A percentile compares a stretch with the other conserved stretches of the same genome.
Evolutionary conservation across 2,888 invertebrate genomes (phyloP).

Genomic region (Deilephila porcellus): DNA sequence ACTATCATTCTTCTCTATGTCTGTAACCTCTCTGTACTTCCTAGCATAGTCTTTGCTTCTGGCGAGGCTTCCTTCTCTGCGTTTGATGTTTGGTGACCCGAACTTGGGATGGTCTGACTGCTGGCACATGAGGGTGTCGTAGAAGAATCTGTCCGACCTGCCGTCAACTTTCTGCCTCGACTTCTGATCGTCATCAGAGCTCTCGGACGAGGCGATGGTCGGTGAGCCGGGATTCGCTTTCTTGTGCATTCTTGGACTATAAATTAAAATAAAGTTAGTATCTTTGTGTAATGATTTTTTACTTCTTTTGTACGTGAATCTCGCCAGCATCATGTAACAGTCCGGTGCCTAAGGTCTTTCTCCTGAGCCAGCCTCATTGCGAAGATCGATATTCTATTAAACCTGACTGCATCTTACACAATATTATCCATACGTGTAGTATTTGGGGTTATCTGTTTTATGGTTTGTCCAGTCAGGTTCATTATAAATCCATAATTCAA

Average conservation of each 20-base stretch:
- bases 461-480: too few relatives aligned
- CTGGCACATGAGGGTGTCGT: conserved; percentile 75
- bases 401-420: too few relatives aligned
- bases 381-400: too few relatives aligned
- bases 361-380: too few relatives aligned
- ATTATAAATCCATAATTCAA: too few relatives aligned
- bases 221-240: conserved; percentile 60
- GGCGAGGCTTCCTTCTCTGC: conserved; percentile 49
- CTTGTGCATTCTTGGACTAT: conserved; percentile 58
- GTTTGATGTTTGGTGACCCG: conserved; percentile 51
- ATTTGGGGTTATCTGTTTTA: too few relatives aligned
- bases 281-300: not conserved
- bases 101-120: conserved; percentile 56
- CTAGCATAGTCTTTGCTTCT: conserved; percentile 59
- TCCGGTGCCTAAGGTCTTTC: too few relatives aligned
- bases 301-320: too few relatives aligned
- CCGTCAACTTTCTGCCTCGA: conserved; percentile 57
- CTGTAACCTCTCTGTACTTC: conserved; percentile 61
- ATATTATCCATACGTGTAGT: too few relatives aligned
- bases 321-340: too few relatives aligned
- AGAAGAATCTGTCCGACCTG: conserved; percentile 70
- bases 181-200: conserved; percentile 68
- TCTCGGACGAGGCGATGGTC: conserved; percentile 64
- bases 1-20: conserved; percentile 68
- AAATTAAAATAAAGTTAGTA: conserved; percentile 25